Base-by-base conservation (phyloP, 92 coral and sea anemone species). In the Zoanthus sansibaricus region DNA sequence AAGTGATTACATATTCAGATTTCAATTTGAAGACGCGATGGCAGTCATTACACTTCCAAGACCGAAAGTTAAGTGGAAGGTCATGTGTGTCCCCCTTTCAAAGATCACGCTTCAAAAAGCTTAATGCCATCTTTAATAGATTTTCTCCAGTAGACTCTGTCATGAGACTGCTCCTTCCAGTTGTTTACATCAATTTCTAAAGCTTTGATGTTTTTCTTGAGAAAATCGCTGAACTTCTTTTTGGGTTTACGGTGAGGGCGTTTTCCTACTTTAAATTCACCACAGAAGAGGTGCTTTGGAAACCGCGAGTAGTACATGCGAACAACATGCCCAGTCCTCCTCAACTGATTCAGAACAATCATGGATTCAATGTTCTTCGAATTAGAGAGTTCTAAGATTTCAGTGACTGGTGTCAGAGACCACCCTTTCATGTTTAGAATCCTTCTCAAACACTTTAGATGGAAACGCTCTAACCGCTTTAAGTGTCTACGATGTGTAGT, bases 271-370 rank as follows among this genome's bases (percentile, higher is more conserved):
- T 31, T 18, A 44, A 79, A 74, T 20, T 88, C 86, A 32, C 79
- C 56, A 49, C 9, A 18, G 70, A 87, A 48, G 56, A 87, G 64
- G 37, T 4, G 70, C 59, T 71, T 79, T 46, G 86, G 90, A 14
- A 87, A 4, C 7, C 87, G 47, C 16, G n/a, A 12, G 16, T 78
- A 86, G 46, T 69, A 58, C 90, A 87, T 87, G 86, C 86, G 20
- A 7, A 44, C 61, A 16, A 77, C 58, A 45, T 87, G 86, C 31
- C 90, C 79, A 15, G 71, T 20, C 54, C 86, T 62, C n/a, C 86
- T 54, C 59, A 79, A 12, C 64, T 87, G 87, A 58, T 33, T 33
- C 42, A 33, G 42, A 33, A 1, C 42, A 33, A 33, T 33, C 42
- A 33, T 33, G 42, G 42, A 33, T 33, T 33, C 42, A 33, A 33